Evolutionary conservation across 2,113 vertebrate genomes (phyloP).

Genomic region (Neodon shergylaensis): DNA sequence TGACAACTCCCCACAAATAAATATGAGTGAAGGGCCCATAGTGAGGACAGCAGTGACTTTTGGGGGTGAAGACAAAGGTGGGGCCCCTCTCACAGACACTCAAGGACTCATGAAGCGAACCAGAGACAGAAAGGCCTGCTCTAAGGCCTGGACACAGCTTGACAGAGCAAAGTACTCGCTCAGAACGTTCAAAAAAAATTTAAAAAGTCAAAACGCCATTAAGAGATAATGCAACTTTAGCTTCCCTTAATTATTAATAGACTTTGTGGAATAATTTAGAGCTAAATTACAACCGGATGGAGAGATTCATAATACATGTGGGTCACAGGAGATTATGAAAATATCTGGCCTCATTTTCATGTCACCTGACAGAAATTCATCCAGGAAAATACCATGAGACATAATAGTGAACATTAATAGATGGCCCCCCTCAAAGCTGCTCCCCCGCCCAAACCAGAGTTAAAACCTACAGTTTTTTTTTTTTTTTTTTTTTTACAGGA

Average conservation of each 20-base stretch:
- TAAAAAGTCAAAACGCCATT: constrained; percentile 68
- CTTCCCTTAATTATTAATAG: constrained; percentile 79
- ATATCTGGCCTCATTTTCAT: constrained; percentile 63
- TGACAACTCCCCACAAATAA: no score
- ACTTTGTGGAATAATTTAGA: constrained; percentile 67
- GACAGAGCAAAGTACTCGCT: not conserved
- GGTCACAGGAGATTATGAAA: constrained; percentile 70
- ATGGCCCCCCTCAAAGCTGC: not conserved
- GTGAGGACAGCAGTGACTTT: not conserved
- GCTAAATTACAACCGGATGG: constrained; percentile 66
- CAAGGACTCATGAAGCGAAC: not conserved
- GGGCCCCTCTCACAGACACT: not conserved
- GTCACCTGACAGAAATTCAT: constrained; percentile 65
- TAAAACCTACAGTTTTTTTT: not conserved
- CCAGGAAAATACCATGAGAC: constrained; percentile 51
- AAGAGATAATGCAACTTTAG: constrained; percentile 69
- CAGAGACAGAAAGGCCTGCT: fast-evolving
- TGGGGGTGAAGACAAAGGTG: not conserved
- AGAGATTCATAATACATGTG: constrained; percentile 71
- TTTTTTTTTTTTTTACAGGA: not conserved
- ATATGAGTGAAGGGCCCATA: fast-evolving
- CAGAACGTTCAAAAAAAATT: constrained; percentile 16
- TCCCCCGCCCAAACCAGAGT: not conserved
- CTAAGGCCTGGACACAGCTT: not conserved
- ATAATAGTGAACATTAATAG: constrained; percentile 14